Evolutionary conservation across 2,113 vertebrate species (phyloP), one percentile per base, ranked within the genome.

Genomic region (Malaclemys terrapin): DNA sequence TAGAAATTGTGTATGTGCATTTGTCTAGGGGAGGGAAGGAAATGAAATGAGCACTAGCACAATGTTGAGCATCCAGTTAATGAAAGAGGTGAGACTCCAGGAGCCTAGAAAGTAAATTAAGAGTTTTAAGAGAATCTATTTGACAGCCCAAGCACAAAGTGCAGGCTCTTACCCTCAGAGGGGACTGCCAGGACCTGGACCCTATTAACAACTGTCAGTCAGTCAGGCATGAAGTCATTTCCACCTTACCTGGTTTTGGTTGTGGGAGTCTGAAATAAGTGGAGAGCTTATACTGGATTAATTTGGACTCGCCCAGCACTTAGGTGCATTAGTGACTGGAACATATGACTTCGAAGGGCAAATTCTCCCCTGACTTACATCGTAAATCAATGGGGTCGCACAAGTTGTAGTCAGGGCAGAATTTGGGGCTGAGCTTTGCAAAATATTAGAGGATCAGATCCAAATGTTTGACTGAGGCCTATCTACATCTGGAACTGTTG

Each of bases 201-300:
- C 85, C 86, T 96, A 96, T 97, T 95, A 98, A 82, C 90, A 93
- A 94, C 50, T 96, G 95, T 95, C 96, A 94, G 75, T 95, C 95
- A 88, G 17, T 91, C 13, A 12, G 52, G 90, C 81, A 84, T 87
- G 84, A 95, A 90, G 80, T 95, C 27, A 96, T 96, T 95, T 96
- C 91, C 88, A 93, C 42, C 49, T 75, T 89, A 94, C 89, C 85
- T 93, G 96, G 82, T 65, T 88, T 84, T 8, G 0, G 89, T 84
- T 93, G 94, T 83, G 86, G 72, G 22, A 91, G 95, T 82, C 82
- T 80, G 91, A 54, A 93, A 79, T 69, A 94, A 24, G 29, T 12
- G 65, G 84, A 0, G 1, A 89, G 69, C 93, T 96, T 89, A 80
- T 89, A 87, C 91, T 84, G 89, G 82, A 95, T 0, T 35, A 75